Conservation (phyloP, 1,140 invertebrate species). For the Phocides pigmalion region DNA sequence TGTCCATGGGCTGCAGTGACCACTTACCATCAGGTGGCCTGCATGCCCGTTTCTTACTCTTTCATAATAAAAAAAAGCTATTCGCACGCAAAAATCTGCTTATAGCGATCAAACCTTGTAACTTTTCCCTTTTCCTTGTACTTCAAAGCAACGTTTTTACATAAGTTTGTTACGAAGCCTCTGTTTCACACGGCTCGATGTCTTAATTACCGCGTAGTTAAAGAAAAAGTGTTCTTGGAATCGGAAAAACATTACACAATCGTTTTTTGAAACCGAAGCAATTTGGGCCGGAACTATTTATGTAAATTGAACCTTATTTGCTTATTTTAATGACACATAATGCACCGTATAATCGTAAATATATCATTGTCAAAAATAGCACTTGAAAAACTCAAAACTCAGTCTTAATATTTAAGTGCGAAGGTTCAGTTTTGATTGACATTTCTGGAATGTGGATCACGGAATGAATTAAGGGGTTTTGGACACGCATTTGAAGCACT, state of each 20-base stretch:
- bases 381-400: neutral
- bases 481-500: slow-evolving; percentile 44
- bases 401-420: neutral
- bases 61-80: too few species aligned
- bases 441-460: slow-evolving; percentile 6
- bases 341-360: slow-evolving; percentile 24
- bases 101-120: too few species aligned
- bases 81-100: too few species aligned
- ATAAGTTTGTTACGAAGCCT: slow-evolving; percentile 3
- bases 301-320: slow-evolving; percentile 29
- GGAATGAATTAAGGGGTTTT: slow-evolving; percentile 40
- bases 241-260: slow-evolving; percentile 15
- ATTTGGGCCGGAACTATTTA: neutral
- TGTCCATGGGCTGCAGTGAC: too few species aligned
- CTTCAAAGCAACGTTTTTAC: slow-evolving; percentile 5
- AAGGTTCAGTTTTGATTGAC: neutral
- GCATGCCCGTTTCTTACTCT: too few species aligned
- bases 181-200: slow-evolving; percentile 20
- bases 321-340: slow-evolving; percentile 23
- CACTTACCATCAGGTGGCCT: too few species aligned
- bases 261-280: slow-evolving; percentile 1
- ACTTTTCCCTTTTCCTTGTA: too few species aligned
- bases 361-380: slow-evolving; percentile 21
- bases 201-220: slow-evolving; percentile 23
- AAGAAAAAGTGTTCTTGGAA: slow-evolving; percentile 22